Evolutionary conservation across 1,140 invertebrate genomes (phyloP), one percentile per base, ranked within the genome.

Genomic region (Formica selysi): DNA sequence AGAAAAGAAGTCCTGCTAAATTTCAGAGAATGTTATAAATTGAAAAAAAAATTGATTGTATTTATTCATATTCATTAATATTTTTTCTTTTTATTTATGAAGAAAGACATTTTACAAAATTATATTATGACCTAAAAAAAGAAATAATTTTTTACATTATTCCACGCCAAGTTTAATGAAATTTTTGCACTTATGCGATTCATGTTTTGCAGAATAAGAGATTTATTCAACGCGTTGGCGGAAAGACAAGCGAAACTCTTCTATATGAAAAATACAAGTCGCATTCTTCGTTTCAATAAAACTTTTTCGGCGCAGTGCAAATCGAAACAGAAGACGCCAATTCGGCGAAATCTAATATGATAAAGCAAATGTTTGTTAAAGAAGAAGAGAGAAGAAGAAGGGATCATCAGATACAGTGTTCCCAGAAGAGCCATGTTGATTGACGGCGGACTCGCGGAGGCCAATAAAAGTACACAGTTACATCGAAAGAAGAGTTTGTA

Each of bases 321-420:
- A 73, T 62, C 16, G 80, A 74, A 76, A 62, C 64, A 26, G 48
- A 68, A 85, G 44, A 26, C 29, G 87, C 54, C 59, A 48, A 78
- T 89, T 89, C 88, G 54, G 22, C 71, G 87, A 89, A 89, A 89
- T 73, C 48, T 78, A 59, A 76, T 32, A 57, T 87, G 88, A 89
- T 89, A 89, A 88, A 86, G 73, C 88, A 62, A 89, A 73, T 83
- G 88, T 89, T 81, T 59, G 76, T 81, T 44, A 89, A 89, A 89
- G 70, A 89, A 89, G 70, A 38, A 59, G n/a, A 51, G 81, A 64
- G 48, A n/a, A n/a, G 26, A 32, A 26, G 16, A 38, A 38, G 32
- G 59, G 32, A 89, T 89, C 71, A 89, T 89, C 71, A 70, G 76
- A 86, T 83, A 89, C n/a, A 83, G 10, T 19, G 11, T 89, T 89